A percentile compares a stretch with the other conserved stretches of the same genome.
Conservation (phyloP, 2,797 vertebrate genomes). For the Allobates femoralis region DNA sequence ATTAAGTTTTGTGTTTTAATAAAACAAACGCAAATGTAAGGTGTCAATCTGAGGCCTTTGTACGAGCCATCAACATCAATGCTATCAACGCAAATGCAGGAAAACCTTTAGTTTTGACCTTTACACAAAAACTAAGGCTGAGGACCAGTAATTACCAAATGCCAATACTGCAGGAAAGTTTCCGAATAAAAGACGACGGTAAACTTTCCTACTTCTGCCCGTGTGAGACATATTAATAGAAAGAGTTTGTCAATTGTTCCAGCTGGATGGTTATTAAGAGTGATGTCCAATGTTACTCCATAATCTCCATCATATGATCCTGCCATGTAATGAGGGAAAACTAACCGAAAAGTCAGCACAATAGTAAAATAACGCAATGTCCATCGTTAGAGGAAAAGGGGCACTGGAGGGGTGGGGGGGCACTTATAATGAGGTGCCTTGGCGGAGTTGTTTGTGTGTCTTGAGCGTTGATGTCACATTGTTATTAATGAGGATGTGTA, state of each 20-base stretch:
- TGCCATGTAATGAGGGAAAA: background rate
- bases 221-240: background rate
- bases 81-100: background rate
- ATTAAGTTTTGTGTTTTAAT: background rate
- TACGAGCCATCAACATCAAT: background rate
- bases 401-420: too few relatives aligned
- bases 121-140: background rate
- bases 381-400: background rate
- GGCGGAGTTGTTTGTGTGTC: background rate
- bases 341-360: background rate
- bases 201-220: background rate
- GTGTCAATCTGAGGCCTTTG: background rate
- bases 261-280: background rate
- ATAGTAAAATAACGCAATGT: background rate
- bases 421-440: background rate
- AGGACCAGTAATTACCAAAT: background rate
- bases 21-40: background rate
- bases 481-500: background rate
- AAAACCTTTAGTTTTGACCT: conserved; percentile 7
- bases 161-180: background rate
- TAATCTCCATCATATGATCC: background rate
- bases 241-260: background rate
- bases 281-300: background rate
- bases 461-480: too few relatives aligned
- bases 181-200: background rate